Percentiles rank a stretch among this genome's conserved stretches.
These are phyloP conservation scores for Hoplias malabaricus DNA, from an alignment of 2,113 vertebrate species.

Conservation along the genomic window DNA sequence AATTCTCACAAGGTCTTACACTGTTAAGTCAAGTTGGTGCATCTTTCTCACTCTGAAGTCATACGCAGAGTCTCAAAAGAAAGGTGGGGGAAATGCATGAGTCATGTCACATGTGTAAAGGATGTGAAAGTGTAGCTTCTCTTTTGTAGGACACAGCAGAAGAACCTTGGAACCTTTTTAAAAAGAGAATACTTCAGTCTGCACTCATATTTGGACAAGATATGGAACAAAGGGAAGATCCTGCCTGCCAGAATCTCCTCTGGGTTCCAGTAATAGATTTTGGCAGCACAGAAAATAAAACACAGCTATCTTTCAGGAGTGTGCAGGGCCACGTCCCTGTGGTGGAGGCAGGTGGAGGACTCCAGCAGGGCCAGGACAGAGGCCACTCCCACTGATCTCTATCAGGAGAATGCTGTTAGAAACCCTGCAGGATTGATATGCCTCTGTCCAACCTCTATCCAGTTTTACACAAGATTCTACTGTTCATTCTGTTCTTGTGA, in stretches of 20 bases:
- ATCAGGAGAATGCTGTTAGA: constrained; percentile 11
- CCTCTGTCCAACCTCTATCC: neutral
- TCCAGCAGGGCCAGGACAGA: constrained; percentile 39
- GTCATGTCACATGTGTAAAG: constrained; percentile 31
- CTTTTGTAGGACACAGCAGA: constrained; percentile 17
- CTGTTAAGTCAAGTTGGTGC: neutral
- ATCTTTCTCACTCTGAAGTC: neutral
- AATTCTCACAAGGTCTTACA: neutral
- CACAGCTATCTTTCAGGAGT: constrained; percentile 43
- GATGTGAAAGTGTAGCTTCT: constrained; percentile 27
- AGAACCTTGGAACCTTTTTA: neutral
- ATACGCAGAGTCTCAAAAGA: neutral
- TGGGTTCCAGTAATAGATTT: constrained; percentile 49
- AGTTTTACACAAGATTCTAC: neutral
- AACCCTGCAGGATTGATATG: constrained; percentile 20
- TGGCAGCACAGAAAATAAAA: constrained; percentile 50
- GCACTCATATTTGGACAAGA: constrained; percentile 11
- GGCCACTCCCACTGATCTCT: constrained; percentile 23
- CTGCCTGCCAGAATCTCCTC: constrained; percentile 38
- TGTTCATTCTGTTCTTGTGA: constrained; percentile 27
- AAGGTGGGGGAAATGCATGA: neutral
- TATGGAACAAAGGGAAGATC: constrained; percentile 24
- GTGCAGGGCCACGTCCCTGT: constrained; percentile 47
- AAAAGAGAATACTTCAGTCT: neutral
- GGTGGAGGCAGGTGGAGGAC: constrained; percentile 26